Conservation (phyloP, 2,888 invertebrate species). For the Drosophila colorata region DNA sequence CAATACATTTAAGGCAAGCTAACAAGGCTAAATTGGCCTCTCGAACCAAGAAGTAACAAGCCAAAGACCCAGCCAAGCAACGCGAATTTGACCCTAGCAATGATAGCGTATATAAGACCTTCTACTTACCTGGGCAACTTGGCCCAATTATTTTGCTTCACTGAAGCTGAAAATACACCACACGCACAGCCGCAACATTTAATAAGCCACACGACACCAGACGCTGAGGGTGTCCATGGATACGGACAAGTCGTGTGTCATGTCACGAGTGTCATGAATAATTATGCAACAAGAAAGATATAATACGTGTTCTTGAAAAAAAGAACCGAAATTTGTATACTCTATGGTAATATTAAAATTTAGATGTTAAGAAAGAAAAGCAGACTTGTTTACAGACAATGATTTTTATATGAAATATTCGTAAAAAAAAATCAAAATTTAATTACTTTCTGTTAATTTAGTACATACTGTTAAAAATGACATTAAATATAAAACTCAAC, state of each 20-base stretch:
- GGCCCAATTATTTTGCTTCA: slow-evolving; percentile 77
- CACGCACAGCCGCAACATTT: slow-evolving; percentile 50
- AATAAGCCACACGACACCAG: slow-evolving; percentile 64
- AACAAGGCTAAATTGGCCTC: slow-evolving; percentile 34
- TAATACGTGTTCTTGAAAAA: background rate
- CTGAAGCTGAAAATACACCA: slow-evolving; percentile 70
- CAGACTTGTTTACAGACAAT: too few species aligned
- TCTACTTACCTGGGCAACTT: slow-evolving; percentile 46
- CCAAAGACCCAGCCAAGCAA: slow-evolving; percentile 12
- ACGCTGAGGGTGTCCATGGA: slow-evolving; percentile 23
- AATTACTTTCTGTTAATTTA: too few species aligned
- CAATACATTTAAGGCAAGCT: slow-evolving; percentile 42
- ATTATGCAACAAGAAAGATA: slow-evolving; percentile 42
- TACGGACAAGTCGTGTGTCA: slow-evolving; percentile 42
- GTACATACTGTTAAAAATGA: too few species aligned
- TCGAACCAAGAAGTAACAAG: slow-evolving; percentile 26
- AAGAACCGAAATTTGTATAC: slow-evolving; percentile 1
- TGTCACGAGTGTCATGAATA: slow-evolving; percentile 56
- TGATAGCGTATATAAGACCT: slow-evolving; percentile 4
- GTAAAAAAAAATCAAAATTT: too few species aligned
- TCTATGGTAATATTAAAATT: background rate
- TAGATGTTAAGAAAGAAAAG: too few species aligned
- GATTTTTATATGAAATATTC: too few species aligned
- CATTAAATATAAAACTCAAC: too few species aligned
- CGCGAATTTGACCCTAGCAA: slow-evolving; percentile 33